These are phyloP conservation scores for Thecocarcelia acutangulata DNA, from an alignment of 2,888 invertebrate species.

Conservation along the genomic window DNA sequence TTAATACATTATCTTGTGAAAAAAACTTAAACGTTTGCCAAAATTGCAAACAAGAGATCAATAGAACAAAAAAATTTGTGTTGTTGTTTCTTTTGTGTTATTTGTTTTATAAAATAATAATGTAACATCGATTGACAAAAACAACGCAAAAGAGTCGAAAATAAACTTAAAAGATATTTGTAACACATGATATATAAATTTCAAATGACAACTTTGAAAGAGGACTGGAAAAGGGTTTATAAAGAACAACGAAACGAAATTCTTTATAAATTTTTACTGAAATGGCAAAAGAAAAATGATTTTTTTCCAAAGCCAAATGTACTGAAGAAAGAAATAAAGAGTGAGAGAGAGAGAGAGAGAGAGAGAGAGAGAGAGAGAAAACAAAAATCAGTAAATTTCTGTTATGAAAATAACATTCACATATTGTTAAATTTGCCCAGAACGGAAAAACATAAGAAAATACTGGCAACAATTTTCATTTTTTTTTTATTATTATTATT, in stretches of 20 bases:
- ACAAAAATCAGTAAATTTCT: constrained; percentile 17
- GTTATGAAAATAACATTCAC: constrained; percentile 22
- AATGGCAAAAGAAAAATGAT: background rate
- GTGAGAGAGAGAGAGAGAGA: background rate
- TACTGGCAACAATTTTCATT: constrained; percentile 42
- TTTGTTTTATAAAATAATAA: constrained; percentile 29
- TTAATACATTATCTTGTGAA: background rate
- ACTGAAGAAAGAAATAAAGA: background rate
- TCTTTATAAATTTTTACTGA: too few species aligned
- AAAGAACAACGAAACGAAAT: background rate
- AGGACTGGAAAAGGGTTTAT: constrained; percentile 3
- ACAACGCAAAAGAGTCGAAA: constrained; percentile 2
- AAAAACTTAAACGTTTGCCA: too few species aligned
- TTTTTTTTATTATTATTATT: constrained; percentile 12
- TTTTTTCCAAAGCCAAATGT: constrained; percentile 21
- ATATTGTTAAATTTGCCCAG: constrained; percentile 5
- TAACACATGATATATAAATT: constrained; percentile 58
- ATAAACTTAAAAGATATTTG: constrained; percentile 33
- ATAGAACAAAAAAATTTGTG: too few species aligned
- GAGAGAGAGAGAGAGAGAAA: background rate
- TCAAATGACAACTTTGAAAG: constrained; percentile 35
- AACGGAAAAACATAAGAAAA: background rate
- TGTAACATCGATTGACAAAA: background rate
- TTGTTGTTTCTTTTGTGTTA: too few species aligned
- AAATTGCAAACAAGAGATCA: too few species aligned